These are phyloP conservation scores for Orchestes rusci DNA, from an alignment of 2,888 invertebrate species.

Conservation along the genomic window DNA sequence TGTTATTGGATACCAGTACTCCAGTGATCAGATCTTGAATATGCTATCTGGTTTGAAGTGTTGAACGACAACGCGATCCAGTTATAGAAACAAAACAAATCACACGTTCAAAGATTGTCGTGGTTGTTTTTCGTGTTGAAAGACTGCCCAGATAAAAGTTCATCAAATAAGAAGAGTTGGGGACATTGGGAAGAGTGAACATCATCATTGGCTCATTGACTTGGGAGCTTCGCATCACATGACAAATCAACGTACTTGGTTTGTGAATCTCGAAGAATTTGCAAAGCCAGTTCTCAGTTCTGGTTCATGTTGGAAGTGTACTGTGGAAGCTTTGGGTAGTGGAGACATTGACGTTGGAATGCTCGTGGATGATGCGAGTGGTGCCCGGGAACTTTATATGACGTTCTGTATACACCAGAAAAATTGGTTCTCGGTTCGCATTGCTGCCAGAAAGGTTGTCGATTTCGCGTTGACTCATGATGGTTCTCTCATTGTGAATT, in stretches of 20 bases:
- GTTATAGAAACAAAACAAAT: neutral
- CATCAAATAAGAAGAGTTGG: neutral
- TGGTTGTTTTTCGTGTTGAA: constrained; percentile 3
- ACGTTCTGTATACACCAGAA: neutral
- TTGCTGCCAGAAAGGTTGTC: neutral
- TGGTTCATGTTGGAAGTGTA: neutral
- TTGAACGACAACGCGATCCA: too few species aligned
- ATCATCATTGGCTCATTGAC: constrained; percentile 1
- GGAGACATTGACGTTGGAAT: neutral
- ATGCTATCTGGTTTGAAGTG: too few species aligned
- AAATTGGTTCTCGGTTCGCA: neutral
- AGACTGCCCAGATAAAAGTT: neutral
- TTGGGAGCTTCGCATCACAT: constrained; percentile 1
- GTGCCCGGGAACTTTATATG: neutral
- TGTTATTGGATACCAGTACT: too few species aligned
- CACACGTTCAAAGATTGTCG: neutral
- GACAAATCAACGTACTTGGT: neutral
- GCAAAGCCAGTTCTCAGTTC: neutral
- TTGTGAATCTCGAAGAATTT: neutral
- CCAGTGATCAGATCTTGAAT: too few species aligned
- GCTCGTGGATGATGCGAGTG: neutral
- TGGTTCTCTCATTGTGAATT: neutral
- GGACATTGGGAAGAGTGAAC: neutral
- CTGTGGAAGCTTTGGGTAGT: neutral
- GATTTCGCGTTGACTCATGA: neutral